Conservation (phyloP, 2,797 vertebrate genomes). For the Smutsia gigantea region DNA sequence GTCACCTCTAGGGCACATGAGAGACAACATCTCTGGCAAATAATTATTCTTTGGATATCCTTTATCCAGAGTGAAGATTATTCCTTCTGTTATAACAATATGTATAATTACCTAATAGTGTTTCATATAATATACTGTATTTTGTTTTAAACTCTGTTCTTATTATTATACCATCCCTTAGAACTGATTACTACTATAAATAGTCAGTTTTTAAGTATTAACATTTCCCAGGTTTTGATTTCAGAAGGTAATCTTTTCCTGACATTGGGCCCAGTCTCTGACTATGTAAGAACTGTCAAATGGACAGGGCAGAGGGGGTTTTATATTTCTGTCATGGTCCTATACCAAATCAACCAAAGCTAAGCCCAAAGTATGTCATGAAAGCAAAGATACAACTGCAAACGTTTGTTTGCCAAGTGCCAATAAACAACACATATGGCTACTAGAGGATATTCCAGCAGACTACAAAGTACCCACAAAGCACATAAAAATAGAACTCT, state of each 20-base stretch:
- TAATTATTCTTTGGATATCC: not conserved
- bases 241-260: not conserved
- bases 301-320: not conserved
- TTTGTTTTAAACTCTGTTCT: not conserved
- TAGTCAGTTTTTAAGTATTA: not conserved
- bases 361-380: not conserved
- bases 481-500: slow-evolving; percentile 39
- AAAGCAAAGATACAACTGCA: not conserved
- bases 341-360: slow-evolving; percentile 20
- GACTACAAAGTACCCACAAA: not conserved
- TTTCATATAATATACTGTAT: not conserved
- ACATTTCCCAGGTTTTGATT: slow-evolving; percentile 15
- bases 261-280: not conserved
- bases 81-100: not conserved
- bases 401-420: not conserved
- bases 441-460: not conserved
- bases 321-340: not conserved
- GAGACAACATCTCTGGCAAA: not conserved
- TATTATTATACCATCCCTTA: slow-evolving; percentile 4
- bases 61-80: not conserved
- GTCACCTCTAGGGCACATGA: not conserved
- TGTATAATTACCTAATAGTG: not conserved
- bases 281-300: not conserved
- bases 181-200: not conserved
- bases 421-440: not conserved